phyloP scores from a whole-genome alignment of 2,797 vertebrate genomes.

The Sylvia borin region DNA sequence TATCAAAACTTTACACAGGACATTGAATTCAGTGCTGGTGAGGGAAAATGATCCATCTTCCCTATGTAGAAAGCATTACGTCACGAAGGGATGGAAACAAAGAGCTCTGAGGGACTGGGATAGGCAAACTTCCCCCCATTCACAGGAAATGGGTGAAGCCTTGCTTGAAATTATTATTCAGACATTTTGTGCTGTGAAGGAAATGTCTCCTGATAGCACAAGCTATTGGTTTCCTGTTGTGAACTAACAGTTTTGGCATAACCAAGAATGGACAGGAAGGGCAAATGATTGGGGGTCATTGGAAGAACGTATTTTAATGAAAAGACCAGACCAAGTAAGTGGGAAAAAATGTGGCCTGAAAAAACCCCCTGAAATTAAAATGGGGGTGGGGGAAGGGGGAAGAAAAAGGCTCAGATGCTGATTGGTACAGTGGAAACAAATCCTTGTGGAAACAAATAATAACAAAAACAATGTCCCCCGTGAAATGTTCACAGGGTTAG shows the following conservation, averaged over 20 bases:
- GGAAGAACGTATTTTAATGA: constrained; percentile 58
- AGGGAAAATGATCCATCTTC: constrained; percentile 37
- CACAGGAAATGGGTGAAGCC: constrained; percentile 94
- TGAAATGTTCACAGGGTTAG: neutral
- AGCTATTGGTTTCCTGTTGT: constrained; percentile 93
- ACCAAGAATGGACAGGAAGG: constrained; percentile 75
- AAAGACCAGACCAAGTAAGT: constrained; percentile 15
- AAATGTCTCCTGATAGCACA: constrained; percentile 91
- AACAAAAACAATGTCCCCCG: neutral
- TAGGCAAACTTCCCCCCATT: constrained; percentile 80
- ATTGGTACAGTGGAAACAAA: neutral
- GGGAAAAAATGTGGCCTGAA: neutral
- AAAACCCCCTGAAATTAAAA: neutral
- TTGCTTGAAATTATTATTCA: constrained; percentile 84
- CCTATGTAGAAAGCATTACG: constrained; percentile 5
- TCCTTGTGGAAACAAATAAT: neutral
- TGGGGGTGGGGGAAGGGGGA: neutral
- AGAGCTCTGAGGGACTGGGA: constrained; percentile 68
- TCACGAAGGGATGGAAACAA: constrained; percentile 63
- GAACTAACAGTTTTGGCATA: constrained; percentile 79
- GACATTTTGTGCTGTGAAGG: constrained; percentile 85
- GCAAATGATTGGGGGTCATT: constrained; percentile 67
- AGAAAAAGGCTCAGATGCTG: neutral
- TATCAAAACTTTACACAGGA: neutral
- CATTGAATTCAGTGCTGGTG: neutral